These are phyloP conservation scores for Pipa parva DNA, from an alignment of 2,113 vertebrate species.

Conservation along the genomic window DNA sequence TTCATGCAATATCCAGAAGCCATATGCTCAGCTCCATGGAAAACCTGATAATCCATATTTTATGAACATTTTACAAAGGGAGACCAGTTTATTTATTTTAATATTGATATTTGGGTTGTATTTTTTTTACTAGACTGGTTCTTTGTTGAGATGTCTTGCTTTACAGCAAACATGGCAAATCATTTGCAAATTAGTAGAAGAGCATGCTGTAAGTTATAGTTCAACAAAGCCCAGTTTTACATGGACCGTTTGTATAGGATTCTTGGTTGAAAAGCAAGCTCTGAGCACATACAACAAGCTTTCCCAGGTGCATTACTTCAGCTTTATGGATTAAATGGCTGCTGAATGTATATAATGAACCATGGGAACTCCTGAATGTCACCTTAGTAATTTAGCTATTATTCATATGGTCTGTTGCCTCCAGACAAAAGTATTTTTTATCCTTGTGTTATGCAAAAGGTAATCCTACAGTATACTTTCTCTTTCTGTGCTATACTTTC, in stretches of 20 bases:
- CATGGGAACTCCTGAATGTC: conserved; percentile 20
- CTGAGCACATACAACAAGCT: not conserved
- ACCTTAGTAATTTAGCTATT: conserved; percentile 27
- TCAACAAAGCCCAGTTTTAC: too few relatives aligned
- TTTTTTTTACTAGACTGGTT: too few relatives aligned
- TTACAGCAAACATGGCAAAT: too few relatives aligned
- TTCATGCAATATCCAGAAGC: not conserved
- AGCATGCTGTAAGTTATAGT: too few relatives aligned
- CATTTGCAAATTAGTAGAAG: too few relatives aligned
- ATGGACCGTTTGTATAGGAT: too few relatives aligned
- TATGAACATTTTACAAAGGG: too few relatives aligned
- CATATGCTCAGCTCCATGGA: not conserved
- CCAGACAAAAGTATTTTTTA: conserved; percentile 27
- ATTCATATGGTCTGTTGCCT: conserved; percentile 36
- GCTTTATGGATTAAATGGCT: not conserved
- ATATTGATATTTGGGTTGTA: too few relatives aligned
- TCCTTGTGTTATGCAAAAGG: conserved; percentile 37
- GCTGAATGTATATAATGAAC: conserved; percentile 25
- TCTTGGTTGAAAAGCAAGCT: too few relatives aligned
- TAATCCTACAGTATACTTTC: conserved; percentile 32
- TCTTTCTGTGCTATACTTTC: conserved; percentile 34
- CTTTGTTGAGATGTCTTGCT: too few relatives aligned
- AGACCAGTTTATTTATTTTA: too few relatives aligned
- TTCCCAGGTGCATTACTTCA: conserved; percentile 23
- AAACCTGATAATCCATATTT: too few relatives aligned